These are phyloP conservation scores for Pardosa pseudoannulata DNA, from an alignment of 2,888 invertebrate genomes.

Conservation along the genomic window DNA sequence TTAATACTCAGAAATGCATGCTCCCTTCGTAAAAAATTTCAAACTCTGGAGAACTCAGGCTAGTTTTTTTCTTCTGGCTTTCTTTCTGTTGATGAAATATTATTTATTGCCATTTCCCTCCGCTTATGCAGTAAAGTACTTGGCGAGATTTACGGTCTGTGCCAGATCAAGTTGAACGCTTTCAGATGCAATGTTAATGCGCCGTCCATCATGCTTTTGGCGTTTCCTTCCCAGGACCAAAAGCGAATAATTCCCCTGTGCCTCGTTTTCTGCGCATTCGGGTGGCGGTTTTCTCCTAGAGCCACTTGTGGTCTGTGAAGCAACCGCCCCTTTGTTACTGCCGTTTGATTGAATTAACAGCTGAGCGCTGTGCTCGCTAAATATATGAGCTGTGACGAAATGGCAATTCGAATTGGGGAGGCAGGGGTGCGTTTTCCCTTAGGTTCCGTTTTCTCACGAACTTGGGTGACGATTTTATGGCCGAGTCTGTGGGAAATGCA, in stretches of 20 bases:
- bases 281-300: not conserved
- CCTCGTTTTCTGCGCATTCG: not conserved
- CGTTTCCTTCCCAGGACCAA: not conserved
- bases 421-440: too few relatives aligned
- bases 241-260: not conserved
- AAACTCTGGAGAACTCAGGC: too few relatives aligned
- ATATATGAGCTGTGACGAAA: conserved; percentile 4
- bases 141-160: not conserved
- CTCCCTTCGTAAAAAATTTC: too few relatives aligned
- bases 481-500: too few relatives aligned
- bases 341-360: not conserved
- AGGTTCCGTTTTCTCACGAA: too few relatives aligned
- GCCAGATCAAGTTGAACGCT: not conserved
- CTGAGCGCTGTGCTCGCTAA: not conserved
- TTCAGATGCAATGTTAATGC: not conserved
- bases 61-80: too few relatives aligned
- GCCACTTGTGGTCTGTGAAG: not conserved
- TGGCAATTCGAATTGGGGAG: too few relatives aligned
- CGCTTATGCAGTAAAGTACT: not conserved
- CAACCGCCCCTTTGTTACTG: not conserved
- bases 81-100: too few relatives aligned
- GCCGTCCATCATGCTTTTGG: not conserved
- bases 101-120: too few relatives aligned
- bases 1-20: too few relatives aligned
- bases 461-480: too few relatives aligned